Conservation (phyloP, 2,797 vertebrate genomes). For the Coregonus suidteri region DNA sequence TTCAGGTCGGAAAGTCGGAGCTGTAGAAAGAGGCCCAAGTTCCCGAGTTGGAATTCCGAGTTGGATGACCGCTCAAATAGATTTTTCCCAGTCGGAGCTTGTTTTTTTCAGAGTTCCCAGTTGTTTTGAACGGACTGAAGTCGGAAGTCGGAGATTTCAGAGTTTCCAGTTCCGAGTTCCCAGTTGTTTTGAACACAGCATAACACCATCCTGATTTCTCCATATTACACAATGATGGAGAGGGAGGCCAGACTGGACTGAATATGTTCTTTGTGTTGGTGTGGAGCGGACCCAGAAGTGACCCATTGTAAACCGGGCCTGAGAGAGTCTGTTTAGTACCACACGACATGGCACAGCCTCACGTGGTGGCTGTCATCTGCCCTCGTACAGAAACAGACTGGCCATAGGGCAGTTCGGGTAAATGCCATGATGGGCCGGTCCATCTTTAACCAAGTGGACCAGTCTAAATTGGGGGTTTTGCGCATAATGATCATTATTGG, state of each 20-base stretch:
- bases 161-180: too few relatives aligned
- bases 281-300: constrained; percentile 40
- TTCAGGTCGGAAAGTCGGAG: too few relatives aligned
- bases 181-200: too few relatives aligned
- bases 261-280: constrained; percentile 59
- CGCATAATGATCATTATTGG: neutral
- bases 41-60: too few relatives aligned
- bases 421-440: neutral
- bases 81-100: too few relatives aligned
- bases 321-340: constrained; percentile 18
- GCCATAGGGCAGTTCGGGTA: neutral
- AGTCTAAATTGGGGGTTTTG: neutral
- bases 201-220: constrained; percentile 25
- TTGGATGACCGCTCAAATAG: too few relatives aligned
- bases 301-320: constrained; percentile 47
- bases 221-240: constrained; percentile 24
- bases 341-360: neutral
- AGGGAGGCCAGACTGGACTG: constrained; percentile 28
- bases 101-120: too few relatives aligned
- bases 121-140: too few relatives aligned
- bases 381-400: neutral
- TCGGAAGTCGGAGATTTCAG: neutral
- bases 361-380: constrained; percentile 14
- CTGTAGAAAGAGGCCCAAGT: too few relatives aligned
- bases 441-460: neutral